Conservation (phyloP, 2,888 invertebrate genomes). For the Hypomecis punctinalis region DNA sequence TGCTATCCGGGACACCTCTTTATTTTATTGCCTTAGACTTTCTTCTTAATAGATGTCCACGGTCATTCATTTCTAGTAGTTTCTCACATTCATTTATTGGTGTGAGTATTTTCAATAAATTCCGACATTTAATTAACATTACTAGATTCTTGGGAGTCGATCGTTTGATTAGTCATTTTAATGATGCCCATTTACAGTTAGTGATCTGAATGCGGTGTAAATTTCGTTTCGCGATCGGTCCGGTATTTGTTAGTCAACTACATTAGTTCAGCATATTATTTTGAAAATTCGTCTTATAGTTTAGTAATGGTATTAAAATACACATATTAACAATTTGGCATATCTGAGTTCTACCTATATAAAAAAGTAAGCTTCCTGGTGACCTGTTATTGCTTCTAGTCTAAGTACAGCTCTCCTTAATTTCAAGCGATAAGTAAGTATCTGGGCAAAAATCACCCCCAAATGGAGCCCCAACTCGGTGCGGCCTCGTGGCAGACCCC, state of each 20-base stretch:
- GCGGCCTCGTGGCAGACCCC: too few relatives aligned
- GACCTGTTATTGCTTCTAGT: too few relatives aligned
- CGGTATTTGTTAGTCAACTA: slow-evolving; percentile 23
- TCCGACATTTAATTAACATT: slow-evolving; percentile 79
- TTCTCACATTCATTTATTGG: slow-evolving; percentile 35
- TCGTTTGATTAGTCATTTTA: slow-evolving; percentile 79
- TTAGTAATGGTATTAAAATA: not conserved
- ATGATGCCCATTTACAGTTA: slow-evolving; percentile 77
- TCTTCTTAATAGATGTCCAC: slow-evolving; percentile 23
- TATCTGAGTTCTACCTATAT: too few relatives aligned
- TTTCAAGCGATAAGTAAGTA: too few relatives aligned
- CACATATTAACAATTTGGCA: too few relatives aligned
- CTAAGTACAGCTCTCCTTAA: too few relatives aligned
- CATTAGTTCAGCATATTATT: not conserved
- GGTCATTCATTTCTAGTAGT: slow-evolving; percentile 24
- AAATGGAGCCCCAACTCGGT: too few relatives aligned
- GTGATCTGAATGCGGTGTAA: slow-evolving; percentile 73
- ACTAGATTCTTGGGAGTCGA: slow-evolving; percentile 76
- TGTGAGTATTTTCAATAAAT: slow-evolving; percentile 62
- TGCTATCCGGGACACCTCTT: slow-evolving; percentile 24
- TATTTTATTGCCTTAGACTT: slow-evolving; percentile 23
- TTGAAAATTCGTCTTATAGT: not conserved
- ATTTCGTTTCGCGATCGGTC: slow-evolving; percentile 69
- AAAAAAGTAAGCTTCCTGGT: too few relatives aligned
- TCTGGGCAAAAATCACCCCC: too few relatives aligned